A percentile compares a stretch with the other conserved stretches of the same genome.
phyloP scores from a whole-genome alignment of 2,888 invertebrate genomes.

The Xylophagus ater region DNA sequence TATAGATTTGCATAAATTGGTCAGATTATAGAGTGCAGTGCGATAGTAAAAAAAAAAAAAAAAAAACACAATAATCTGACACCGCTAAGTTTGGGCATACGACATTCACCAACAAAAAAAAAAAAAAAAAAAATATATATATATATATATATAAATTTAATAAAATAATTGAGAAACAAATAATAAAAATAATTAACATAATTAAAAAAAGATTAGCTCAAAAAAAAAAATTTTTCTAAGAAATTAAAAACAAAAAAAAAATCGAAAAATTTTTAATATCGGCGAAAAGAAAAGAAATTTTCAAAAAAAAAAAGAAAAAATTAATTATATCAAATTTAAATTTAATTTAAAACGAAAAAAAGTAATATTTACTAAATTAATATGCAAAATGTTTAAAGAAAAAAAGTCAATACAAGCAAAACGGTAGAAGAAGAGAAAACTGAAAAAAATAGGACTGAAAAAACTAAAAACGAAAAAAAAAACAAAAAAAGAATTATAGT shows the following conservation, averaged over 20 bases:
- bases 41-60: no score
- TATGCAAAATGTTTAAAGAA: constrained; percentile 2
- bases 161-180: constrained; percentile 5
- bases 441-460: background rate
- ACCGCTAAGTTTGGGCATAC: constrained; percentile 30
- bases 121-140: constrained; percentile 9
- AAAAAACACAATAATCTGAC: constrained; percentile 21
- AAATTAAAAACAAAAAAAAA: constrained; percentile 4
- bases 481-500: constrained; percentile 2
- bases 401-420: no score
- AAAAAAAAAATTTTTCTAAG: constrained; percentile 20
- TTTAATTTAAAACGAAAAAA: no score
- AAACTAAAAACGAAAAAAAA: background rate
- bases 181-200: constrained; percentile 11
- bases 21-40: constrained; percentile 21
- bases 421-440: no score
- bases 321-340: background rate
- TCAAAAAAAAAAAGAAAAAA: constrained; percentile 1
- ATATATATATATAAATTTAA: constrained; percentile 6
- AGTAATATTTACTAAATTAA: no score
- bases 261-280: background rate
- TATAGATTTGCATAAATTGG: constrained; percentile 29
- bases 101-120: constrained; percentile 38
- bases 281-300: constrained; percentile 2
- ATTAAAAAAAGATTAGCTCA: constrained; percentile 17